A percentile compares a stretch with the other conserved stretches of the same genome.
phyloP scores from a whole-genome alignment of 2,888 invertebrate species.

The Sylvicola fuscatus region DNA sequence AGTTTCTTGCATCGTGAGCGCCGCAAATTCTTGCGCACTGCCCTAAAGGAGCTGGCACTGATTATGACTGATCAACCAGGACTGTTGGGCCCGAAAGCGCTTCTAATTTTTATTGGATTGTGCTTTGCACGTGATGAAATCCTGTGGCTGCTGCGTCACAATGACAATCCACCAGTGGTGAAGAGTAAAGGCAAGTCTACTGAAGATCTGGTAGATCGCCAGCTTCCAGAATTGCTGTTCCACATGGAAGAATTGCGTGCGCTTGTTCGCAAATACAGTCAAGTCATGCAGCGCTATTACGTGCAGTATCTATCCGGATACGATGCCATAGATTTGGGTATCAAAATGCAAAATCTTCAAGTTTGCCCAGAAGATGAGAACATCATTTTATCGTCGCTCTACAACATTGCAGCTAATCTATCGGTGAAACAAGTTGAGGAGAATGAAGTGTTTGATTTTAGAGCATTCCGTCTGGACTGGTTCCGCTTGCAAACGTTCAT shows the following conservation, averaged over 20 bases:
- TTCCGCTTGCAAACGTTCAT: slow-evolving; percentile 88
- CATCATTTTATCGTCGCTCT: slow-evolving; percentile 78
- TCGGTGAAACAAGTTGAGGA: slow-evolving; percentile 92
- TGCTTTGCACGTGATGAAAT: slow-evolving; percentile 95
- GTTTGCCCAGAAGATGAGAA: slow-evolving; percentile 89
- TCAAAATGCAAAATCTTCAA: slow-evolving; percentile 63
- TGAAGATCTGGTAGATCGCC: slow-evolving; percentile 89
- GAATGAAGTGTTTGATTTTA: slow-evolving; percentile 87
- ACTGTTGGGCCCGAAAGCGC: slow-evolving; percentile 87
- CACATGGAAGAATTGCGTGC: slow-evolving; percentile 96
- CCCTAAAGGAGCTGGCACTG: slow-evolving; percentile 82
- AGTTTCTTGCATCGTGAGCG: slow-evolving; percentile 85
- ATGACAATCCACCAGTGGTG: slow-evolving; percentile 80
- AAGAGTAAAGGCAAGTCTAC: slow-evolving; percentile 69
- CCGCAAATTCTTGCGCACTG: slow-evolving; percentile 86
- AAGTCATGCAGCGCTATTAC: slow-evolving; percentile 93
- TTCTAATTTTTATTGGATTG: slow-evolving; percentile 90
- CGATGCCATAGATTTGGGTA: slow-evolving; percentile 81
- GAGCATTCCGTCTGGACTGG: slow-evolving; percentile 92
- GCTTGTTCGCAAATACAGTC: slow-evolving; percentile 85
- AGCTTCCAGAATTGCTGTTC: slow-evolving; percentile 89
- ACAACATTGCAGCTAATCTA: slow-evolving; percentile 66
- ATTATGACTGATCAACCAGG: slow-evolving; percentile 97
- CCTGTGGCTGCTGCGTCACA: slow-evolving; percentile 87
- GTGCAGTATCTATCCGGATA: slow-evolving; percentile 92